These are phyloP conservation scores for Diabrotica undecimpunctata DNA, from an alignment of 1,140 invertebrate species.

Conservation along the genomic window DNA sequence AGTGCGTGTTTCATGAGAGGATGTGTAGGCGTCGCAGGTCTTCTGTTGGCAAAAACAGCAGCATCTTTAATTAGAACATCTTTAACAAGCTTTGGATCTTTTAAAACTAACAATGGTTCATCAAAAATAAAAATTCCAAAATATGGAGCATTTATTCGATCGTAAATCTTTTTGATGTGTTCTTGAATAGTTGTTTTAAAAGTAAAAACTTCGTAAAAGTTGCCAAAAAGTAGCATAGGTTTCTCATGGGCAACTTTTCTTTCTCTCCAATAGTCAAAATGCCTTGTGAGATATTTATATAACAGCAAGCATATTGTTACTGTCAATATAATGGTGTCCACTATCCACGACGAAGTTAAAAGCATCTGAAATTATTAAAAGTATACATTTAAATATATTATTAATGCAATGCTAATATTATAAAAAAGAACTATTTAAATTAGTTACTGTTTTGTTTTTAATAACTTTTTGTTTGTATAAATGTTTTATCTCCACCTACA, in stretches of 20 bases:
- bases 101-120: constrained; percentile 37
- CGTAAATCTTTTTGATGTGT: constrained; percentile 29
- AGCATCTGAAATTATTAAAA: constrained; percentile 17
- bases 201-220: constrained; percentile 25
- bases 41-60: not conserved
- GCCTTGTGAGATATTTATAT: constrained; percentile 29
- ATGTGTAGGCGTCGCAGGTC: not conserved
- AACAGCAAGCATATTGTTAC: not conserved
- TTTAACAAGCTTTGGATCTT: constrained; percentile 51
- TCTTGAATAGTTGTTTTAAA: constrained; percentile 22
- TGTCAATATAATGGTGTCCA: not conserved
- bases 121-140: constrained; percentile 47
- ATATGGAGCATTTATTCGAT: constrained; percentile 41
- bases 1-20: not conserved
- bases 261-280: constrained; percentile 42
- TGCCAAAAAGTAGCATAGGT: constrained; percentile 45
- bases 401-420: too few relatives aligned
- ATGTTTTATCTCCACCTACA: too few relatives aligned
- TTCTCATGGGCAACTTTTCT: constrained; percentile 37
- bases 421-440: too few relatives aligned
- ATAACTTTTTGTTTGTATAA: too few relatives aligned
- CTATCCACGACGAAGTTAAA: constrained; percentile 9
- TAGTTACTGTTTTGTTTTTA: too few relatives aligned
- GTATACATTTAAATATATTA: not conserved
- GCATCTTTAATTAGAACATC: constrained; percentile 46